These are phyloP conservation scores for Scaptomyza pallida DNA, from an alignment of 1,140 invertebrate species.

Conservation along the genomic window DNA sequence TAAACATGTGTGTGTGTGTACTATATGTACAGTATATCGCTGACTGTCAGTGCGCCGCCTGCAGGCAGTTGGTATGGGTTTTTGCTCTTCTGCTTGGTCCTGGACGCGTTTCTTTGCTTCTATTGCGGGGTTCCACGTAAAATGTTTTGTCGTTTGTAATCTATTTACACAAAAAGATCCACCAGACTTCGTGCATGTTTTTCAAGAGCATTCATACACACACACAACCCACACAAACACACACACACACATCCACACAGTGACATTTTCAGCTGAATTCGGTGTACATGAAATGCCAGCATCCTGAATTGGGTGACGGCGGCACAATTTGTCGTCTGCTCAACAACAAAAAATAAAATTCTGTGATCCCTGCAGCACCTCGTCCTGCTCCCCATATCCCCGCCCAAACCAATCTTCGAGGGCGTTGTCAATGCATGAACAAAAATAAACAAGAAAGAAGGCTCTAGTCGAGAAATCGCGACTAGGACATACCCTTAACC, in stretches of 20 bases:
- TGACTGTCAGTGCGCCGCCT: not conserved
- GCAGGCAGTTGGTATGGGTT: not conserved
- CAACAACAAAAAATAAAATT: constrained; percentile 6
- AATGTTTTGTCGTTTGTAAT: constrained; percentile 83
- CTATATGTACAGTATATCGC: not conserved
- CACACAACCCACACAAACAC: constrained; percentile 25
- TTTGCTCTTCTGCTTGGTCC: constrained; percentile 7
- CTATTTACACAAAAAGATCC: constrained; percentile 77
- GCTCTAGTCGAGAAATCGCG: too few species aligned
- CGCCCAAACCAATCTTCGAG: not conserved
- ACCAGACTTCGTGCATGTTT: constrained; percentile 58
- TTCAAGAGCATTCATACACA: constrained; percentile 66
- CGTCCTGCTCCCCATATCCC: not conserved
- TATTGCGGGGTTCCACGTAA: constrained; percentile 38
- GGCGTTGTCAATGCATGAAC: constrained; percentile 21
- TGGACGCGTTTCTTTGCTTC: not conserved
- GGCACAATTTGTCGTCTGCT: constrained; percentile 8
- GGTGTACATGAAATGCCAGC: too few species aligned
- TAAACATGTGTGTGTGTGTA: not conserved
- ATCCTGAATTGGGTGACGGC: constrained; percentile 10
- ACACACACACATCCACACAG: constrained; percentile 4
- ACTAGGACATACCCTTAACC: too few species aligned
- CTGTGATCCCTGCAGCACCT: not conserved
- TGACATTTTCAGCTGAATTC: constrained; percentile 11
- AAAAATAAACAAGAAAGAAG: too few species aligned